phyloP scores from a whole-genome alignment of 1,140 invertebrate genomes.

The Lordiphosa collinella region DNA sequence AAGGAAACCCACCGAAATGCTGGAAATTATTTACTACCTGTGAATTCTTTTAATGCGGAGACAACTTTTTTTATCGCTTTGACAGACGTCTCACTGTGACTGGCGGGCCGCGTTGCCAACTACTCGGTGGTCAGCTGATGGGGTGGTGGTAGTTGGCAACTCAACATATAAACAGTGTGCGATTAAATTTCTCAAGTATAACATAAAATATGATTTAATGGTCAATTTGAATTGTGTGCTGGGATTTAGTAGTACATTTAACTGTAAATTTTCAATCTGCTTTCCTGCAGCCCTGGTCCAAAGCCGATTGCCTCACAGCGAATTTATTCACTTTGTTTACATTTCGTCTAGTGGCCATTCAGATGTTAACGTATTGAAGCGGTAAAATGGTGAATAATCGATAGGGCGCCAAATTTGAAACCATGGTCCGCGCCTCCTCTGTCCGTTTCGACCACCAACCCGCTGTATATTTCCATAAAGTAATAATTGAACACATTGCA shows the following conservation, averaged over 20 bases:
- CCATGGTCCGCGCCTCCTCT: neutral
- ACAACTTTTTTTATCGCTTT: constrained; percentile 64
- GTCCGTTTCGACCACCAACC: neutral
- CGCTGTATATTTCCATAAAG: too few species aligned
- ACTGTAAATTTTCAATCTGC: neutral
- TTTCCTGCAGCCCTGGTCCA: neutral
- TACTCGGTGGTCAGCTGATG: constrained; percentile 31
- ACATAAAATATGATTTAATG: too few species aligned
- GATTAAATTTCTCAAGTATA: too few species aligned
- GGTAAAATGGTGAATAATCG: neutral
- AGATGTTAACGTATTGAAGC: neutral
- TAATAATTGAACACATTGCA: too few species aligned
- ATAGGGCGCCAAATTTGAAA: neutral
- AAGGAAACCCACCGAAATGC: constrained; percentile 59
- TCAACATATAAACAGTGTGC: too few species aligned
- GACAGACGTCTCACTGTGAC: constrained; percentile 54
- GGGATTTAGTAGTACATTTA: neutral
- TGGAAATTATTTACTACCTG: constrained; percentile 62
- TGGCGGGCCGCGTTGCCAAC: constrained; percentile 54
- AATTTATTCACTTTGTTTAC: neutral
- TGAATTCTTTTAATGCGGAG: constrained; percentile 61
- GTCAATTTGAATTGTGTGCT: too few species aligned
- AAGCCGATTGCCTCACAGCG: too few species aligned
- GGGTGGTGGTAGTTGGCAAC: neutral
- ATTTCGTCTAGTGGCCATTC: neutral